Conservation (phyloP, 2,888 invertebrate species). For the Chaetoderma sp. region DNA sequence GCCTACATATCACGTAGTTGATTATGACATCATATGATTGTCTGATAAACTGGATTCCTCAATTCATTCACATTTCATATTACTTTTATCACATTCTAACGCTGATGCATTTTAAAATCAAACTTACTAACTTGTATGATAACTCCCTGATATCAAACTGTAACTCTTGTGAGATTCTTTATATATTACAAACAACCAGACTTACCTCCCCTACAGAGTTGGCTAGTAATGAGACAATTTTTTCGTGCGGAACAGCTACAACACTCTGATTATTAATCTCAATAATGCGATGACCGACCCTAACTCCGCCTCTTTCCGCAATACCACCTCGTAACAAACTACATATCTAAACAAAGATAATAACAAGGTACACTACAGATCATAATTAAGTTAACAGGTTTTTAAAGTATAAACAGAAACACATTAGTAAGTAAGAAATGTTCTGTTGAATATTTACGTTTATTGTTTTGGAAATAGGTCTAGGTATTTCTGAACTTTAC, state of each 20-base stretch:
- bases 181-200: neutral
- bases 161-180: neutral
- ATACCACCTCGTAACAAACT: conserved; percentile 97
- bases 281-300: conserved; percentile 99
- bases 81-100: neutral
- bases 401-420: too few relatives aligned
- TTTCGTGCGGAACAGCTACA: conserved; percentile 99
- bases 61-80: too few relatives aligned
- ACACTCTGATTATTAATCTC: conserved; percentile 99
- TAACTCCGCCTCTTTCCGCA: conserved; percentile 97
- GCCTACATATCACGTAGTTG: too few relatives aligned
- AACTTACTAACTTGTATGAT: neutral
- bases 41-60: too few relatives aligned
- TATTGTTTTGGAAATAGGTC: too few relatives aligned
- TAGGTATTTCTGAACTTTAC: too few relatives aligned
- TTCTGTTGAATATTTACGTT: too few relatives aligned
- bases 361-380: neutral
- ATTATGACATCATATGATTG: too few relatives aligned
- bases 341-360: conserved; percentile 82
- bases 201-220: conserved; percentile 98
- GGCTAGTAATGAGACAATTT: conserved; percentile 98
- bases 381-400: too few relatives aligned
- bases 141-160: neutral
- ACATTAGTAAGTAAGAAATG: too few relatives aligned
- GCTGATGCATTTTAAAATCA: neutral